Conservation (phyloP, 2,113 vertebrate species). For the Toxotes jaculatrix region DNA sequence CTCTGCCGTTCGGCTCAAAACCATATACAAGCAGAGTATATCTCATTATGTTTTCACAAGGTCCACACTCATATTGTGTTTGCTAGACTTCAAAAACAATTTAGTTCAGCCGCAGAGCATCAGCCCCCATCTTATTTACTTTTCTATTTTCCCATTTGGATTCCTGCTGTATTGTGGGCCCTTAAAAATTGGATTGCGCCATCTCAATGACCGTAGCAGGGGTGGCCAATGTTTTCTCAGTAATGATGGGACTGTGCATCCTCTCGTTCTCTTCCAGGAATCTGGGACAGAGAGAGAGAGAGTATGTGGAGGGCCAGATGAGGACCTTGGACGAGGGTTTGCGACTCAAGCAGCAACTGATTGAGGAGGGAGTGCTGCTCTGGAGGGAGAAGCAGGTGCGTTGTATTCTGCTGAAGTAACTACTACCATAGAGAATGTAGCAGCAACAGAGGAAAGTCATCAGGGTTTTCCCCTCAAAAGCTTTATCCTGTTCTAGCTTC, state of each 20-base stretch:
- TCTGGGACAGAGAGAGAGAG: conserved; percentile 82
- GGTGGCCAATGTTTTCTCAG: conserved; percentile 54
- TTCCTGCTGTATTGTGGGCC: conserved; percentile 61
- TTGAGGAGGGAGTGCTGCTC: conserved; percentile 81
- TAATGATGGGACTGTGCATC: conserved; percentile 64
- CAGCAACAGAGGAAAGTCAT: not conserved
- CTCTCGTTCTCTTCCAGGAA: conserved; percentile 69
- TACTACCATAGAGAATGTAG: not conserved
- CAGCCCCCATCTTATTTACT: conserved; percentile 72
- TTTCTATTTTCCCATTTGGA: conserved; percentile 68
- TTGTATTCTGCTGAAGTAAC: conserved; percentile 5
- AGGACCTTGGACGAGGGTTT: conserved; percentile 81
- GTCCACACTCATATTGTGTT: conserved; percentile 67
- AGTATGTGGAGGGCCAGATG: conserved; percentile 80
- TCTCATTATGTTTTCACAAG: conserved; percentile 72
- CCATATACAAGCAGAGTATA: conserved; percentile 50
- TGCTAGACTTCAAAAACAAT: conserved; percentile 72
- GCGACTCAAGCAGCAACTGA: conserved; percentile 80
- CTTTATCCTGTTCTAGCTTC: conserved; percentile 3
- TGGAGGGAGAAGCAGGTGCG: conserved; percentile 84
- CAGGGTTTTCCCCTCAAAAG: not conserved
- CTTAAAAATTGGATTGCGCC: conserved; percentile 71
- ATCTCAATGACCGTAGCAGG: conserved; percentile 57
- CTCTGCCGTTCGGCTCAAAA: conserved; percentile 36
- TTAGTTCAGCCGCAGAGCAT: conserved; percentile 54